Evolutionary conservation across 2,113 vertebrate genomes (phyloP), one percentile per base, ranked within the genome.

Genomic region (Panurus biarmicus): DNA sequence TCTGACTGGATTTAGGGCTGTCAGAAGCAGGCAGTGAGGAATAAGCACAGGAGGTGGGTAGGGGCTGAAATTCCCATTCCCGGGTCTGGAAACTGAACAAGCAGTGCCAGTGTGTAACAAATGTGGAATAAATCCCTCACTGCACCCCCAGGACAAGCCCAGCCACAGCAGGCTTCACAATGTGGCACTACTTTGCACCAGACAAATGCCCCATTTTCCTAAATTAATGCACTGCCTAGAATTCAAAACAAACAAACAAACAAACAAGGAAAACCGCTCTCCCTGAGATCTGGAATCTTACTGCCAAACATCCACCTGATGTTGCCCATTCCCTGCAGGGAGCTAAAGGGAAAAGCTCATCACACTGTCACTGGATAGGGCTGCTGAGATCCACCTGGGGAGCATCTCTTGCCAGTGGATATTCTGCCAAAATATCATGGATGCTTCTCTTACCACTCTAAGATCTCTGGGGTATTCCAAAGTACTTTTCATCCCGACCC

Each of bases 61-160:
- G 72, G 77, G 23, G 20, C 40, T 17, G 38, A n/a, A 24, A 53
- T 36, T 45, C 60, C 54, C 64, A 12, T 12, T n/a, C 70, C 23
- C 14, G 20, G 35, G 71, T 4, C 0, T 15, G 71, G 8, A 14
- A 66, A 23, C 33, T 36, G 74, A 3, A 20, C 21, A 47, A 6
- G 16, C 47, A 38, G 42, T 23, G 9, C 4, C 42, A 9, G 48
- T 0, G n/a, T 2, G 7, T 15, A 12, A 44, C n/a, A 17, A 14
- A 0, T 0, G 10, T 54, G 4, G 3, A 6, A 57, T 38, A 54
- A 66, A 51, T 1, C n/a, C 22, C 35, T 13, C 35, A 3, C 4
- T 33, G 3, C 0, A 9, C 28, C 9, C 40, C 31, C n/a, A 2
- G 62, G 12, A 51, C 38, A 20, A 0, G 13, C 7, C 6, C 1